phyloP scores from a whole-genome alignment of 2,888 invertebrate species.

The Scaptomyza polygonia region DNA sequence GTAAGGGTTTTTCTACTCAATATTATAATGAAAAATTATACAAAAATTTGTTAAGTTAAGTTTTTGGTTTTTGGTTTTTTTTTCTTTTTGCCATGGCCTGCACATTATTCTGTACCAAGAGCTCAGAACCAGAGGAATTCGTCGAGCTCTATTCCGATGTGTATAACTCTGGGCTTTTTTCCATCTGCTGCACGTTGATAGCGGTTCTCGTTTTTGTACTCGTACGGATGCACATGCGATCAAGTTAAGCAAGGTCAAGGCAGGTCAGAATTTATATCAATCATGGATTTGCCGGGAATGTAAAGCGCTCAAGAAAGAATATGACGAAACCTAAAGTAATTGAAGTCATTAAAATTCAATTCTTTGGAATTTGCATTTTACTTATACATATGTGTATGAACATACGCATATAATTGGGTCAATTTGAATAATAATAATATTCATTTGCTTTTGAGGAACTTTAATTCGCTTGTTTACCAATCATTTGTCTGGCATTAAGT shows the following conservation, averaged over 20 bases:
- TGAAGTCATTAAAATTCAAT: background rate
- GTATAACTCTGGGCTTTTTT: conserved; percentile 33
- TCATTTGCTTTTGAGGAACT: conserved; percentile 9
- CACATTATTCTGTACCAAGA: background rate
- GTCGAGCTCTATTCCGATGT: conserved; percentile 56
- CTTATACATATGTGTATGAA: too few species aligned
- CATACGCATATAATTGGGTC: background rate
- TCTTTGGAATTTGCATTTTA: background rate
- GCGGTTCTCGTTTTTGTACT: conserved; percentile 32
- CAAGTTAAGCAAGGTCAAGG: too few species aligned
- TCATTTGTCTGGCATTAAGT: conserved; percentile 49
- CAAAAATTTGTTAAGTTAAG: conserved; percentile 5
- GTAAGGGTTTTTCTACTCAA: conserved; percentile 17
- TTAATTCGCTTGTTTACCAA: conserved; percentile 39
- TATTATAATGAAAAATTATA: background rate
- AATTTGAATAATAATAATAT: conserved; percentile 8
- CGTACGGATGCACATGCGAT: conserved; percentile 8
- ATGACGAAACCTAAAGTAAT: background rate
- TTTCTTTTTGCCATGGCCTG: conserved; percentile 22
- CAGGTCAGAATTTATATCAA: background rate
- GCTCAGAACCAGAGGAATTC: conserved; percentile 20
- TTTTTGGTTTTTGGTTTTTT: too few species aligned
- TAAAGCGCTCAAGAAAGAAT: background rate
- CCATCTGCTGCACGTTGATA: conserved; percentile 36
- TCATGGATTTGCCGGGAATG: background rate